Evolutionary conservation across 2,797 vertebrate genomes (phyloP), one percentile per base, ranked within the genome.

Genomic region (Myotis vivesi): DNA sequence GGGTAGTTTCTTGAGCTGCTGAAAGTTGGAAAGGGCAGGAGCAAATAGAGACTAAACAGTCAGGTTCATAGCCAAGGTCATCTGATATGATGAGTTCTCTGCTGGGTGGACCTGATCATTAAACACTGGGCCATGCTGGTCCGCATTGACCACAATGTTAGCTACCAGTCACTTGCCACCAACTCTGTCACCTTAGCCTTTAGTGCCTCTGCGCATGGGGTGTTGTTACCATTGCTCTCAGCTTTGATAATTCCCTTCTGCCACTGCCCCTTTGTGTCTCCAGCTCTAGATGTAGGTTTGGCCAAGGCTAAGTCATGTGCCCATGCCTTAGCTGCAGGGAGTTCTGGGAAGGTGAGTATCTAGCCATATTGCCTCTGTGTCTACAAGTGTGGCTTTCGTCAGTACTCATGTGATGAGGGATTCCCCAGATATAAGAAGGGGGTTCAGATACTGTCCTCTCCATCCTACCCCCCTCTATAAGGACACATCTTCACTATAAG

Each of bases 321-420:
- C 10, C 11, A n/a, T 57, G 11, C 2, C 46, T 92, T 75, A 33
- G 80, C 28, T 94, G n/a, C 36, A 55, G n/a, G 62, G 72, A 41
- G 66, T 46, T 89, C 75, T 84, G 82, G 69, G 55, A 91, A 77
- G 25, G 73, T 51, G 55, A 73, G 2, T 44, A 22, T 62, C 25
- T 22, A 69, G n/a, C 30, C 17, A 19, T 71, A 68, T 92, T 69
- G 25, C 62, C 84, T 87, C 49, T 77, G 0, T 62, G 46, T 93
- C 82, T 64, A 75, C 55, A 81, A 36, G 15, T 57, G 4, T 72
- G 5, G 20, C 25, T 92, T 36, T 91, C 20, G n/a, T 92, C 36
- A 66, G 28, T 68, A 84, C 23, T 86, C 57, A 38, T 1, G 12
- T 3, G 59, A 49, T 59, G 51, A 91, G 28, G 30, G 80, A 41